Conservation (phyloP, 2,113 vertebrate species). For the Strix aluco region DNA sequence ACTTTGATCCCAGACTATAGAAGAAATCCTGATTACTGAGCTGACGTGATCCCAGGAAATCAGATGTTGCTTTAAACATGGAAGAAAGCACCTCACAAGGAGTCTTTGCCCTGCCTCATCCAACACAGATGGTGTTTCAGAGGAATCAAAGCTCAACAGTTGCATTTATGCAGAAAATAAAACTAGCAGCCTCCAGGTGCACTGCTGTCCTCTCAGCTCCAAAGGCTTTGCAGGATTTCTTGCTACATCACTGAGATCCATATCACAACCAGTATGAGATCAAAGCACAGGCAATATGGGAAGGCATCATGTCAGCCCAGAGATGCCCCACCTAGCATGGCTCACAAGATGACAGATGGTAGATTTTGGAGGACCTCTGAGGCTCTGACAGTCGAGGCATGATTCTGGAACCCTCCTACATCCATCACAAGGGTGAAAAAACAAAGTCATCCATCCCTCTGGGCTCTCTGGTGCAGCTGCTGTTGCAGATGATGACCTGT, state of each 20-base stretch:
- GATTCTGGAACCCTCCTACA: not conserved
- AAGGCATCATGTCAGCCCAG: not conserved
- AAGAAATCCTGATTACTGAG: not conserved
- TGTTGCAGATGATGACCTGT: not conserved
- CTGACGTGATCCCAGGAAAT: rapidly evolving
- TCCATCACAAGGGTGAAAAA: no score
- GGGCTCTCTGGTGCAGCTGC: not conserved
- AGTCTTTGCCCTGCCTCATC: not conserved
- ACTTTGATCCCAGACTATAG: not conserved
- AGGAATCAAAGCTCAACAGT: not conserved
- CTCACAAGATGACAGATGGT: no score
- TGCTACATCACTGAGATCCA: rapidly evolving
- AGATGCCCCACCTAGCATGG: not conserved
- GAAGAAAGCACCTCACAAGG: not conserved
- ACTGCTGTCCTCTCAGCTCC: not conserved
- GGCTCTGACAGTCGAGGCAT: not conserved
- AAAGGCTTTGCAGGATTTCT: not conserved
- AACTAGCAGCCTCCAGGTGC: not conserved
- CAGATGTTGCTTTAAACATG: not conserved
- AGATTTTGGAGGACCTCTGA: not conserved
- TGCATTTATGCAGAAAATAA: rapidly evolving
- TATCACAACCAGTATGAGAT: not conserved
- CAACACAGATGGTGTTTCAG: rapidly evolving
- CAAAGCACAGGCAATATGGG: not conserved
- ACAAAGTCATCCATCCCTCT: not conserved